Base-by-base conservation (phyloP, 2,888 invertebrate species). In the Eristalinus sepulchralis region DNA sequence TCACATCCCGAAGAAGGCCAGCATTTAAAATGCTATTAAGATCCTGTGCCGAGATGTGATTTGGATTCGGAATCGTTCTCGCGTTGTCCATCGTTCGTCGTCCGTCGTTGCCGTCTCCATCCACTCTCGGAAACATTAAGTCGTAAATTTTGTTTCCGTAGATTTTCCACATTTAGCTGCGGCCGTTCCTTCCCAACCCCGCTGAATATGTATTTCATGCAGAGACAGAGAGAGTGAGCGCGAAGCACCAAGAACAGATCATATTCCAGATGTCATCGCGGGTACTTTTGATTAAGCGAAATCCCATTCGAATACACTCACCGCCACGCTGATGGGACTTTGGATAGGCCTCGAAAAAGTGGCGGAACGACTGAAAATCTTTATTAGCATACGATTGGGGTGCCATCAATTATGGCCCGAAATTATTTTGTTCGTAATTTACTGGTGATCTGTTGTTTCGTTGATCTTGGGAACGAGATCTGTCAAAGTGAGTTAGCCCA, bases 1-100 rank as follows among this genome's bases (percentile, higher is more conserved):
- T 85, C 85, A 85, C 85, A 85, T 85, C 82, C 55, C 63, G 60
- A 53, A 31, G 85, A 57, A 78, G 68, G 77, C 77, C 85, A 68
- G 85, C 85, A 73, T 85, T 85, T 85, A 85, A 85, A 85, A 85
- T 77, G 85, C 85, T 78, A 85, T 85, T 85, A 85, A 85, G 85
- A 85, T 85, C 85, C 85, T 85, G 68, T 24, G 81, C 77, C 59
- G 71, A 81, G 81, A 85, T 85, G 85, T 85, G 82, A 77, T 66
- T 78, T 64, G 72, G 63, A 62, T 59, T 72, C 62, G 11, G 75
- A 71, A 59, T 73, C 39, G 33, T 59, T 55, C 71, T 31, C 33
- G 47, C 47, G 47, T 47, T 47, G 47, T 47, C 47, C 8, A 27
- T 27, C 47, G 47, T 8, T 8, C 17, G 8, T 47, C 47, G 47